A percentile compares a stretch with the other conserved stretches of the same genome.
These are phyloP conservation scores for Sternotherus odoratus DNA, from an alignment of 2,797 vertebrate species.

Conservation along the genomic window DNA sequence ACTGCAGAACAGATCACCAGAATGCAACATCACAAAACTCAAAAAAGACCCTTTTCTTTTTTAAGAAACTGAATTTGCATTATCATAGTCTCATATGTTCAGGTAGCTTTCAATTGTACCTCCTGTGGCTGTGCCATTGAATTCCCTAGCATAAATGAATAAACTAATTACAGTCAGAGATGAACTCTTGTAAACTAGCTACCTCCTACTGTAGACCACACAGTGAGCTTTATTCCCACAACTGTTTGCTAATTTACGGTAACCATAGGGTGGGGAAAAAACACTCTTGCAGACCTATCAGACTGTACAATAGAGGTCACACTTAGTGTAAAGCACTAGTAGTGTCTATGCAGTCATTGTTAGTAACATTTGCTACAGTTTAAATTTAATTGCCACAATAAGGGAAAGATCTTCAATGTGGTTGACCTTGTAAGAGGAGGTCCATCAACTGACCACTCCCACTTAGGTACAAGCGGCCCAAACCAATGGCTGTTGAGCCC, in stretches of 20 bases:
- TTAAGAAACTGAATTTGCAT: conserved; percentile 57
- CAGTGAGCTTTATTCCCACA: conserved; percentile 53
- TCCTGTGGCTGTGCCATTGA: conserved; percentile 61
- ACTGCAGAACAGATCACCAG: conserved; percentile 15
- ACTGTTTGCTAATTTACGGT: conserved; percentile 46
- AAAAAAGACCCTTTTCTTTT: conserved; percentile 33
- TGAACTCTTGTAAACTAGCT: conserved; percentile 45
- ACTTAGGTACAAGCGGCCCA: neutral
- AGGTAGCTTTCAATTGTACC: conserved; percentile 50
- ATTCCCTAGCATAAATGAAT: conserved; percentile 61
- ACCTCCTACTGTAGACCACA: conserved; percentile 49
- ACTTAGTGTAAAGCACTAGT: neutral
- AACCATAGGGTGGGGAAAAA: conserved; percentile 28
- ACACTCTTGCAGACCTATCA: neutral
- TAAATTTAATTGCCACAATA: neutral
- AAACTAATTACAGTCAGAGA: conserved; percentile 70
- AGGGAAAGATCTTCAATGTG: neutral
- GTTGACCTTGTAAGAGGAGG: neutral
- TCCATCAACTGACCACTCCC: neutral
- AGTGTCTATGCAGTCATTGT: neutral
- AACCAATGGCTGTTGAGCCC: neutral
- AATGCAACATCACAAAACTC: conserved; percentile 2
- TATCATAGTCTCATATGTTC: conserved; percentile 64
- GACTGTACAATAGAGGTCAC: neutral
- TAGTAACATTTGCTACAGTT: too few species aligned